Percentiles rank a stretch among this genome's conserved stretches.
These are phyloP conservation scores for Electrona antarctica DNA, from an alignment of 2,113 vertebrate species.

Conservation along the genomic window DNA sequence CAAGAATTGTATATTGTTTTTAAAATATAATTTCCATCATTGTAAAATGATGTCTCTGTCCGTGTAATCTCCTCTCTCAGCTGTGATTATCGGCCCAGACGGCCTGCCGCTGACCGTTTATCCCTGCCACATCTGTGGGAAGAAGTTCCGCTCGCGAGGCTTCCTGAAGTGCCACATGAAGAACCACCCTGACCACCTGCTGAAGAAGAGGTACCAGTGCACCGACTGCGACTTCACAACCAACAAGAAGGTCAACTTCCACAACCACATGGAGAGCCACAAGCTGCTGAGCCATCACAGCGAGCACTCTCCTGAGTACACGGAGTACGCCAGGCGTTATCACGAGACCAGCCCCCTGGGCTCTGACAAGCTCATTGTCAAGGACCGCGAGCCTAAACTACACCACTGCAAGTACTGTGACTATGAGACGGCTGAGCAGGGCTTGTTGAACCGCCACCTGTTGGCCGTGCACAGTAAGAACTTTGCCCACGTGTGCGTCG, in stretches of 20 bases:
- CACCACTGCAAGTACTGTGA: slow-evolving; percentile 99
- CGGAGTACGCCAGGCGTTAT: slow-evolving; percentile 93
- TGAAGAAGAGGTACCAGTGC: slow-evolving; percentile 99
- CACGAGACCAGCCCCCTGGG: slow-evolving; percentile 93
- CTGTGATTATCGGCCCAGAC: slow-evolving; percentile 98
- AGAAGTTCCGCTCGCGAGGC: slow-evolving; percentile 98
- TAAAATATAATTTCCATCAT: not conserved
- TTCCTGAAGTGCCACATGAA: slow-evolving; percentile 99
- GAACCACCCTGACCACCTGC: slow-evolving; percentile 97
- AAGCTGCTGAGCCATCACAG: slow-evolving; percentile 84
- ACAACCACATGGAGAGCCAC: slow-evolving; percentile 98
- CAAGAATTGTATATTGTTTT: not conserved
- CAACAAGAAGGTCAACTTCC: slow-evolving; percentile 98
- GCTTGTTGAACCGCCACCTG: slow-evolving; percentile 94
- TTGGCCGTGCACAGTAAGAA: slow-evolving; percentile 97
- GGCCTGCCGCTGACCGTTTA: slow-evolving; percentile 98
- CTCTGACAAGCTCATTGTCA: slow-evolving; percentile 96
- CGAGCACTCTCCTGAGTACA: slow-evolving; percentile 83
- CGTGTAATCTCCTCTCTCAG: slow-evolving; percentile 68
- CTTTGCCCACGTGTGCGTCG: slow-evolving; percentile 97
- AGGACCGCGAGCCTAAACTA: slow-evolving; percentile 94
- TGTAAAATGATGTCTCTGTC: not conserved
- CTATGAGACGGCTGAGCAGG: slow-evolving; percentile 97
- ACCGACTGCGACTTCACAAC: slow-evolving; percentile 99
- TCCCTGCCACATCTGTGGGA: slow-evolving; percentile 97